Percentiles rank a stretch among this genome's conserved stretches.
Evolutionary conservation across 2,888 invertebrate species (phyloP).

Genomic region (Amblyjoppa fuscipennis): DNA sequence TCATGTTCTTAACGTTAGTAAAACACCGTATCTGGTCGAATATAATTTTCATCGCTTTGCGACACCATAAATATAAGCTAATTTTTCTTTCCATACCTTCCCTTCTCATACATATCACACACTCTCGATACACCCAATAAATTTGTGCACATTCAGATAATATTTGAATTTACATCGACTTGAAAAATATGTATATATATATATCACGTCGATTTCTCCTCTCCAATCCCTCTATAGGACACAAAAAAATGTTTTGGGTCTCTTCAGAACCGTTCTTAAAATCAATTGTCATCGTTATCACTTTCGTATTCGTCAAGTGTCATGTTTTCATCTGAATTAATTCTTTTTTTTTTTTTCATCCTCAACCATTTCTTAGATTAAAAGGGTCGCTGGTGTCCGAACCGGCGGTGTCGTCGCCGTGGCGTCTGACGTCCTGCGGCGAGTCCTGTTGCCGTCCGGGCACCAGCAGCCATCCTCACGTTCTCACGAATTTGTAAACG

Average conservation of each 20-base stretch:
- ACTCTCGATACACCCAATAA: conserved; percentile 15
- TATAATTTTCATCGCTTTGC: conserved; percentile 31
- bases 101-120: neutral
- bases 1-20: conserved; percentile 27
- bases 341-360: neutral
- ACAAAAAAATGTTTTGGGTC: conserved; percentile 2
- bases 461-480: conserved; percentile 92
- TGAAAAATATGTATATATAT: conserved; percentile 14
- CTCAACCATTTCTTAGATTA: conserved; percentile 51
- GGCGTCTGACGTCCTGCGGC: conserved; percentile 69
- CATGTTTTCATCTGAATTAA: neutral
- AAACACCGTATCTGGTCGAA: neutral
- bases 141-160: conserved; percentile 32
- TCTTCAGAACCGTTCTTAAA: neutral
- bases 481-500: conserved; percentile 91
- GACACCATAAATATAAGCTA: conserved; percentile 20
- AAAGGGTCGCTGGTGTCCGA: conserved; percentile 72
- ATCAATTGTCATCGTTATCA: neutral
- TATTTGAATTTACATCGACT: conserved; percentile 46
- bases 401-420: conserved; percentile 61
- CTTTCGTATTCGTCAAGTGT: neutral
- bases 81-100: neutral
- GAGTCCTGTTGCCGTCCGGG: conserved; percentile 82
- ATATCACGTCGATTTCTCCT: conserved; percentile 26
- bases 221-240: neutral